Evolutionary conservation across 2,888 invertebrate genomes (phyloP).

Genomic region (Prosapia bicincta): DNA sequence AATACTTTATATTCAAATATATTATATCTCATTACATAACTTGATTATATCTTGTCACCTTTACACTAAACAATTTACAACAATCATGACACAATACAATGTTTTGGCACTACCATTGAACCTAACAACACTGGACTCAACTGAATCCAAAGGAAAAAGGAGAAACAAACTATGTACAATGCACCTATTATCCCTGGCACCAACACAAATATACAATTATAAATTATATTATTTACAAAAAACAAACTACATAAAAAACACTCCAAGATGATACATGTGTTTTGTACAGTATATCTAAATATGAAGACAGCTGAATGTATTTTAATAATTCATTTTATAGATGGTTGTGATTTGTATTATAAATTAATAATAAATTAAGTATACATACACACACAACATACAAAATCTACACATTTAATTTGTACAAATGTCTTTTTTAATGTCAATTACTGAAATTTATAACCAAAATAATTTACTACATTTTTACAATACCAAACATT

Average conservation of each 20-base stretch:
- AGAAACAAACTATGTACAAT: not conserved
- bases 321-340: no score
- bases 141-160: not conserved
- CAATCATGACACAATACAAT: not conserved
- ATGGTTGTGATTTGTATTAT: no score
- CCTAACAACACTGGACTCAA: not conserved
- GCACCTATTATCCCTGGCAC: not conserved
- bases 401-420: not conserved
- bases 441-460: not conserved
- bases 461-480: not conserved
- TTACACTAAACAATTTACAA: not conserved
- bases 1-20: not conserved
- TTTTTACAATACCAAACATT: no score
- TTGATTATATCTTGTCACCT: not conserved
- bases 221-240: conserved; percentile 1
- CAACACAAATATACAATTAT: conserved; percentile 2
- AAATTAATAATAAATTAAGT: no score
- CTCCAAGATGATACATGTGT: not conserved
- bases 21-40: not conserved
- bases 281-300: not conserved
- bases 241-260: not conserved
- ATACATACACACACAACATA: not conserved
- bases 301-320: no score
- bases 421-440: not conserved
- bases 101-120: not conserved